Conservation (phyloP, 2,888 invertebrate species). For the Tortricodes alternella region DNA sequence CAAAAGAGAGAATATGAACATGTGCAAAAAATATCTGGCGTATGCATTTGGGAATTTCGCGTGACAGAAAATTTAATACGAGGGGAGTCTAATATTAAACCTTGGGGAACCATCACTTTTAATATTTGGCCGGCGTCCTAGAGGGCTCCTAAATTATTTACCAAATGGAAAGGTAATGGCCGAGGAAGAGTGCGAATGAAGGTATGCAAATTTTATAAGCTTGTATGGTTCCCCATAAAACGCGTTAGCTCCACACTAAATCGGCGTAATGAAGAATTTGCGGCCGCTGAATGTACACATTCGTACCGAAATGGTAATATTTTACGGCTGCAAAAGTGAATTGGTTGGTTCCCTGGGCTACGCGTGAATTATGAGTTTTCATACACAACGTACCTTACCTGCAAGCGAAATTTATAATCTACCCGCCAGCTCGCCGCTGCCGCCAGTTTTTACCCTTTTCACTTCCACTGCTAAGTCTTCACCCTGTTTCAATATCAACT, state of each 20-base stretch:
- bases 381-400: slow-evolving; percentile 15
- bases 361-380: slow-evolving; percentile 42
- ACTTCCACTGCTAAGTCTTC: neutral
- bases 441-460: neutral
- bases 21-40: slow-evolving; percentile 82
- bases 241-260: slow-evolving; percentile 57
- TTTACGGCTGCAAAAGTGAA: slow-evolving; percentile 54
- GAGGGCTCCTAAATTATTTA: slow-evolving; percentile 82
- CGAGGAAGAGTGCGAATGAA: slow-evolving; percentile 77
- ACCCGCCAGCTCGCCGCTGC: neutral
- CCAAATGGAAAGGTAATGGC: slow-evolving; percentile 82
- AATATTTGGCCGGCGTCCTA: slow-evolving; percentile 80
- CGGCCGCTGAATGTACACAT: slow-evolving; percentile 48
- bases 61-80: slow-evolving; percentile 82
- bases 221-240: slow-evolving; percentile 71
- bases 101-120: slow-evolving; percentile 82
- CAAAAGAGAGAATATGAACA: slow-evolving; percentile 78
- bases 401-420: neutral
- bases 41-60: slow-evolving; percentile 82
- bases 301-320: slow-evolving; percentile 43
- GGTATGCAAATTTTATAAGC: slow-evolving; percentile 81
- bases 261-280: slow-evolving; percentile 64
- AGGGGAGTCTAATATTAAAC: slow-evolving; percentile 82
- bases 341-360: slow-evolving; percentile 56
- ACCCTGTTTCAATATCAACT: too few species aligned